A percentile compares a stretch with the other conserved stretches of the same genome.
phyloP scores from a whole-genome alignment of 2,113 vertebrate genomes.

The Phaethon lepturus region DNA sequence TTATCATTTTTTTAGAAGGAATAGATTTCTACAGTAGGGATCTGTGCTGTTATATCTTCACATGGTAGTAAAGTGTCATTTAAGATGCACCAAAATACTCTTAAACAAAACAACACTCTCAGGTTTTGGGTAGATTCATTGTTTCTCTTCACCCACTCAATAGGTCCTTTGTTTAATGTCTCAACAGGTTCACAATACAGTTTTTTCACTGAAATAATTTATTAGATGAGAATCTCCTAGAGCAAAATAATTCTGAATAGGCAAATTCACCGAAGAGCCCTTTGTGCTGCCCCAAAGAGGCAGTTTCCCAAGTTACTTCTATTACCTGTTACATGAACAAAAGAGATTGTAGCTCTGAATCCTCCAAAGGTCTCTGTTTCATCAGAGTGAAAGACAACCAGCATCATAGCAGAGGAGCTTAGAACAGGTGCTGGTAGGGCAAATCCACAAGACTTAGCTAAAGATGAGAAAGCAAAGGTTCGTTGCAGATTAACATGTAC shows the following conservation, averaged over 20 bases:
- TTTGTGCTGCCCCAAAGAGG: background rate
- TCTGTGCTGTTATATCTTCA: background rate
- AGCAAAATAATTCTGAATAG: background rate
- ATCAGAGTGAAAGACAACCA: conserved; percentile 80
- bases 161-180: background rate
- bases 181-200: background rate
- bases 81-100: background rate
- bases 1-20: background rate
- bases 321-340: conserved; percentile 79
- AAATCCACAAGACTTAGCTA: conserved; percentile 81
- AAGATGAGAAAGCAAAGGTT: background rate
- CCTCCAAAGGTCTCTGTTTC: conserved; percentile 73
- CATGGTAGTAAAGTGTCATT: background rate
- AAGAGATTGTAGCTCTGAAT: conserved; percentile 78
- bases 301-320: background rate
- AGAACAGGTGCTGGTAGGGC: conserved; percentile 73
- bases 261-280: background rate
- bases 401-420: conserved; percentile 78
- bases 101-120: background rate
- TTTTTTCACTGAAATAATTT: background rate
- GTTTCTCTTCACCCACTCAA: background rate
- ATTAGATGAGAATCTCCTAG: background rate
- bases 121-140: background rate
- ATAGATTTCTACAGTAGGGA: background rate
- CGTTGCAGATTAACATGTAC: background rate